Evolutionary conservation across 92 coral and sea anemone genomes (phyloP).

Genomic region (Virgularia gustaviana): DNA sequence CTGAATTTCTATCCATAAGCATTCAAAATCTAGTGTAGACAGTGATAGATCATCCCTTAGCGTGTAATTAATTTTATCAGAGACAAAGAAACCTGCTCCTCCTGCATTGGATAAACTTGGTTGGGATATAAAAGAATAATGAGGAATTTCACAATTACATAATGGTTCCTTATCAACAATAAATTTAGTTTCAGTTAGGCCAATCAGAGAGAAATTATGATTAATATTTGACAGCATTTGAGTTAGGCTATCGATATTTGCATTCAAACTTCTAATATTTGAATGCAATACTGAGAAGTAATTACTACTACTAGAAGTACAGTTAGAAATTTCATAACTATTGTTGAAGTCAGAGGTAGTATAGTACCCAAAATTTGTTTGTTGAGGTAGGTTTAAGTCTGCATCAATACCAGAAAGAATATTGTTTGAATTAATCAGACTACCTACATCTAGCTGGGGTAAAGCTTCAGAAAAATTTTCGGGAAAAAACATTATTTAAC

Average conservation of each 20-base stretch:
- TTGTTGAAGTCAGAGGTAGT: neutral
- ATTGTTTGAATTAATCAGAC: neutral
- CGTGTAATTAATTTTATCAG: conserved; percentile 15
- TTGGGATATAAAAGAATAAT: conserved; percentile 52
- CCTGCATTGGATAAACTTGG: conserved; percentile 58
- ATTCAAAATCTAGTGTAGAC: conserved; percentile 51
- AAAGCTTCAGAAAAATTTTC: neutral
- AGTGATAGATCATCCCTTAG: conserved; percentile 38
- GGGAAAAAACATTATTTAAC: too few species aligned
- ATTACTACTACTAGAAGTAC: neutral
- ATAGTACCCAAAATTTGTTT: conserved; percentile 17
- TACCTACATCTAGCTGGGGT: conserved; percentile 1
- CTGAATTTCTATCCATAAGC: conserved; percentile 62
- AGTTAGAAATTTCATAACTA: conserved; percentile 7
- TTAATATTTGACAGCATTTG: conserved; percentile 32
- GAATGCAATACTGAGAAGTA: conserved; percentile 2
- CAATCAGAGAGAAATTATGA: conserved; percentile 55
- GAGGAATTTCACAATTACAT: conserved; percentile 33
- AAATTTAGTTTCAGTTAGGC: conserved; percentile 60
- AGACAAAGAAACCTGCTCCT: conserved; percentile 54
- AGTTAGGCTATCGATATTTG: neutral
- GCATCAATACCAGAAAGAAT: neutral
- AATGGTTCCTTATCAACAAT: conserved; percentile 27
- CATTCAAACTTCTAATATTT: conserved; percentile 8
- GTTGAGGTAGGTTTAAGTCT: neutral